Evolutionary conservation across 2,888 invertebrate species (phyloP).

Genomic region (Melieria omissa): DNA sequence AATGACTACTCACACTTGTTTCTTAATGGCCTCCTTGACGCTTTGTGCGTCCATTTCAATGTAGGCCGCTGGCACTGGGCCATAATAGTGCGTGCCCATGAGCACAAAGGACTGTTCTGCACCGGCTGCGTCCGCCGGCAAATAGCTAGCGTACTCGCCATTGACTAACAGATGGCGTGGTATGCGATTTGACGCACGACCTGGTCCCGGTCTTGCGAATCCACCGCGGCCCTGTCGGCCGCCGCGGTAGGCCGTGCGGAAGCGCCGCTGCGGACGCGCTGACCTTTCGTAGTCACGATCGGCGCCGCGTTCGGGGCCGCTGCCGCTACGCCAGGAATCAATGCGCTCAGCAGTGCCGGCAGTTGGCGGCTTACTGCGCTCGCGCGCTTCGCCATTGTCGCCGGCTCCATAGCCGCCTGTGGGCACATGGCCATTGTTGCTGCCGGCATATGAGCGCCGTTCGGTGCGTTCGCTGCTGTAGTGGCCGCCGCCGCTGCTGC

Average conservation of each 20-base stretch:
- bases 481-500: conserved; percentile 37
- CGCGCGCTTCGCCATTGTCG: conserved; percentile 20
- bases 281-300: conserved; percentile 46
- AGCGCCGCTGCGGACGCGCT: conserved; percentile 62
- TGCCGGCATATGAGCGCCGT: conserved; percentile 35
- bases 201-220: conserved; percentile 66
- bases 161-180: conserved; percentile 65
- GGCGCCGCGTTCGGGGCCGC: conserved; percentile 52
- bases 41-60: conserved; percentile 69
- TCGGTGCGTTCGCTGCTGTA: conserved; percentile 38
- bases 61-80: conserved; percentile 63
- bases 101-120: conserved; percentile 61
- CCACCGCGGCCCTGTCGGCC: conserved; percentile 66
- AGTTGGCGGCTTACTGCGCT: conserved; percentile 53
- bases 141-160: conserved; percentile 60
- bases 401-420: conserved; percentile 41
- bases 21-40: conserved; percentile 85
- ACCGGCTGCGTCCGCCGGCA: conserved; percentile 61
- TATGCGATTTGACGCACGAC: conserved; percentile 65
- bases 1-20: conserved; percentile 84
- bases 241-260: conserved; percentile 64
- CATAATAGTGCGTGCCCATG: conserved; percentile 67
- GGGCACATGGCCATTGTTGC: conserved; percentile 30
- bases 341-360: conserved; percentile 58
- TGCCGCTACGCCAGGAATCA: conserved; percentile 66